Evolutionary conservation across 2,797 vertebrate species (phyloP), one percentile per base, ranked within the genome.

Genomic region (Acanthurus leucopareius): DNA sequence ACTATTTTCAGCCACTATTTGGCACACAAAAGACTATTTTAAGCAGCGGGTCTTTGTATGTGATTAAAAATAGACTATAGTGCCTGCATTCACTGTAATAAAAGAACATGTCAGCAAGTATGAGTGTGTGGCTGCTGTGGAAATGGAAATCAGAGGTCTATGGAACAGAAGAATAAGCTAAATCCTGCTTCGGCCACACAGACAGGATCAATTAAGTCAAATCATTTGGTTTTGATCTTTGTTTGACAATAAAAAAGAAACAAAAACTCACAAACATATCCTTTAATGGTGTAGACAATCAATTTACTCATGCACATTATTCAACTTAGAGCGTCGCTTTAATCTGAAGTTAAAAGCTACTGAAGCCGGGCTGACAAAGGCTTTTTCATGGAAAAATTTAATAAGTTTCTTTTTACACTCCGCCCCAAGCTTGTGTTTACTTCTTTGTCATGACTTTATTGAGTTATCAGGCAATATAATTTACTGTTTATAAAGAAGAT

Each of bases 281-380:
- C 53, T 62, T 69, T 58, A 83, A 74, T 67, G 19, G 59, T 73
- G 40, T 74, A 71, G 67, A 82, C 77, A 88, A 80, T 85, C 74
- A 2, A 75, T 84, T 90, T 83, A 72, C 4, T 61, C 59, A 79
- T 61, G 73, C 72, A 75, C 61, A 77, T 74, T 75, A 73, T 70
- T 73, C 11, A 5, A 62, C 64, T 77, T 61, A 25, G 47, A 65
- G 38, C 73, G 28, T 56, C 53, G 42, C 73, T 87, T 89, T 90
- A 66, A 82, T 82, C 61, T 56, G 15, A n/a, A 73, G 66, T 49
- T 77, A 72, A 80, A 87, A 77, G 62, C 82, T 86, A 70, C 83
- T 75, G 69, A 72, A 74, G 38, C 25, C 35, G 40, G 45, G n/a
- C 69, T 58, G 54, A 77, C 11, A 61, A 45, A 47, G 58, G 20